Evolutionary conservation across 2,888 invertebrate species (phyloP).

Genomic region (Nomada lathburiana): DNA sequence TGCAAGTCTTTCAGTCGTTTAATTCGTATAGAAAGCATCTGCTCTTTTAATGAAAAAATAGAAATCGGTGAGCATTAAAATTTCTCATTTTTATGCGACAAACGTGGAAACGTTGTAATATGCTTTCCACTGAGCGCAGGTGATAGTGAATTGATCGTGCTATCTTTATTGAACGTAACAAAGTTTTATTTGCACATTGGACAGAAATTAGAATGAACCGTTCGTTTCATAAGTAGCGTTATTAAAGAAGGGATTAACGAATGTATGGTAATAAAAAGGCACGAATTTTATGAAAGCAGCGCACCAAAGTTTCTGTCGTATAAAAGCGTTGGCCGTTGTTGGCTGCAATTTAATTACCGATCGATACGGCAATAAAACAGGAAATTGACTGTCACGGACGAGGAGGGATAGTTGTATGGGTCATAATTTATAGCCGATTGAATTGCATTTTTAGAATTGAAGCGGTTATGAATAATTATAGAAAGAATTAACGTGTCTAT

Average conservation of each 20-base stretch:
- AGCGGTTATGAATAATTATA: slow-evolving; percentile 54
- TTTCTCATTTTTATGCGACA: neutral
- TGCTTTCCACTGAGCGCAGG: neutral
- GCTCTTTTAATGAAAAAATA: too few species aligned
- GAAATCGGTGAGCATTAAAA: too few species aligned
- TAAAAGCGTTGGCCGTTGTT: slow-evolving; percentile 46
- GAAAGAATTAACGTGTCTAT: slow-evolving; percentile 31
- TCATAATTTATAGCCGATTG: slow-evolving; percentile 47
- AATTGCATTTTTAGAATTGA: slow-evolving; percentile 34
- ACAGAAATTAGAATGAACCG: slow-evolving; percentile 25
- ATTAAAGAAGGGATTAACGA: slow-evolving; percentile 57
- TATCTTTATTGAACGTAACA: neutral
- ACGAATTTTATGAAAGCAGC: slow-evolving; percentile 39
- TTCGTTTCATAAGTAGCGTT: slow-evolving; percentile 8
- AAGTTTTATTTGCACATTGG: slow-evolving; percentile 30
- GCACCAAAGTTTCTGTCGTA: neutral
- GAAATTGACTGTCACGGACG: slow-evolving; percentile 53
- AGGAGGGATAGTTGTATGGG: slow-evolving; percentile 13
- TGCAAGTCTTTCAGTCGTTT: too few species aligned
- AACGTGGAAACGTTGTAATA: neutral
- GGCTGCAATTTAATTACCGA: slow-evolving; percentile 57
- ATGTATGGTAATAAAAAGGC: slow-evolving; percentile 47
- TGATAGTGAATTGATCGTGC: neutral
- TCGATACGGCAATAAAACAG: slow-evolving; percentile 60
- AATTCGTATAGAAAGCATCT: too few species aligned